phyloP scores from a whole-genome alignment of 2,888 invertebrate genomes.

The Ptilodon capucinus region DNA sequence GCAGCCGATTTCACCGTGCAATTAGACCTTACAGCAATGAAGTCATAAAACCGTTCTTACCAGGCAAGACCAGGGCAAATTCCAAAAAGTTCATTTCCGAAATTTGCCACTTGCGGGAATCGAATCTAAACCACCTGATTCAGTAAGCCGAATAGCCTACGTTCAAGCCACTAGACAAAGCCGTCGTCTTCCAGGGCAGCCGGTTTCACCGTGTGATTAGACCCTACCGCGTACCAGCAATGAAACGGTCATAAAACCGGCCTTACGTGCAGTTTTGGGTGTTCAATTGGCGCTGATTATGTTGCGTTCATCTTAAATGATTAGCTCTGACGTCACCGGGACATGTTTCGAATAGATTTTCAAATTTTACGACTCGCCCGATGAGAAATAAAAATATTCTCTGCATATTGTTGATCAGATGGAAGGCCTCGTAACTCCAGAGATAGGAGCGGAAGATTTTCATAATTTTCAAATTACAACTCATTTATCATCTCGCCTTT shows the following conservation, averaged over 20 bases:
- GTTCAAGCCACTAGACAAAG: no score
- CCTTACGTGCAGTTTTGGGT: not conserved
- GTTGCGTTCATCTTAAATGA: not conserved
- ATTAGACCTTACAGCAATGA: no score
- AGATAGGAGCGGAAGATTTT: not conserved
- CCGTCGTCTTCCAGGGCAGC: no score
- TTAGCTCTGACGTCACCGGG: not conserved
- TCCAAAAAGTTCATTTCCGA: no score
- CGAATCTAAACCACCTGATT: no score
- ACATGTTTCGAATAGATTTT: not conserved
- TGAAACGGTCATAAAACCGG: not conserved
- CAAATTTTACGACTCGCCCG: not conserved
- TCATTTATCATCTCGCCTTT: no score
- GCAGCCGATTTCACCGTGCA: no score
- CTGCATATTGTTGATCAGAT: not conserved
- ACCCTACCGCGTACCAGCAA: not conserved
- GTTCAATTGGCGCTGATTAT: not conserved
- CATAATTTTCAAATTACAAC: not conserved
- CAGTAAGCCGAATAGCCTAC: no score
- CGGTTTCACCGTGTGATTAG: no score
- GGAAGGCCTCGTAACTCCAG: not conserved
- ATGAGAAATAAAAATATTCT: not conserved
- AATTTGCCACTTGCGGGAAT: no score
- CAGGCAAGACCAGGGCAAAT: no score
- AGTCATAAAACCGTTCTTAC: no score